Conservation (phyloP, 2,113 vertebrate genomes). For the Prochilodus magdalenae region DNA sequence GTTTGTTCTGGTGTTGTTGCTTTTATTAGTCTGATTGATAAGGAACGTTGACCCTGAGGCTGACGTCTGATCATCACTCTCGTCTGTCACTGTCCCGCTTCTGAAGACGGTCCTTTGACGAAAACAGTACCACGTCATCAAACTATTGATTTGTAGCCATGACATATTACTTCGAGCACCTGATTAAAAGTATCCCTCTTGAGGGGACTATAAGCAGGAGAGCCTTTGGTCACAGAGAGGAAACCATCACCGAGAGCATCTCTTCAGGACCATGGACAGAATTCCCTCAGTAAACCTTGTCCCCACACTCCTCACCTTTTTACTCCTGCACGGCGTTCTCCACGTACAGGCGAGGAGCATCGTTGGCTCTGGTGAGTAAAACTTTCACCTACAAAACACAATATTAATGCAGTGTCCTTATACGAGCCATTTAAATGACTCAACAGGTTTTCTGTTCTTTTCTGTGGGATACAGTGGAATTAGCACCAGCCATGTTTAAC, state of each 20-base stretch:
- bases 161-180: constrained; percentile 54
- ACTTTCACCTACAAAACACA: background rate
- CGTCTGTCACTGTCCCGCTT: constrained; percentile 46
- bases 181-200: constrained; percentile 70
- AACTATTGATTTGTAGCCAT: constrained; percentile 65
- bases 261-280: constrained; percentile 67
- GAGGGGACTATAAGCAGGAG: constrained; percentile 52
- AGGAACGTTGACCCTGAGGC: constrained; percentile 58
- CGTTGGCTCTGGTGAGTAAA: constrained; percentile 66
- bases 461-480: no score
- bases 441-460: no score
- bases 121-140: background rate
- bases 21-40: constrained; percentile 71
- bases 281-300: constrained; percentile 59
- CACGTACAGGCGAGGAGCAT: constrained; percentile 67
- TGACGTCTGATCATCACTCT: constrained; percentile 61
- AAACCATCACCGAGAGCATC: constrained; percentile 39
- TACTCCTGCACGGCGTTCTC: constrained; percentile 67
- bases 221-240: constrained; percentile 48
- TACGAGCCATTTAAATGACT: no score
- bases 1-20: constrained; percentile 55
- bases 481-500: no score
- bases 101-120: constrained; percentile 43
- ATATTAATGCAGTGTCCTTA: background rate
- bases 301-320: constrained; percentile 67